Percentiles rank a stretch among this genome's conserved stretches.
These are phyloP conservation scores for Puffinus mauretanicus DNA, from an alignment of 2,113 vertebrate genomes.

Conservation along the genomic window DNA sequence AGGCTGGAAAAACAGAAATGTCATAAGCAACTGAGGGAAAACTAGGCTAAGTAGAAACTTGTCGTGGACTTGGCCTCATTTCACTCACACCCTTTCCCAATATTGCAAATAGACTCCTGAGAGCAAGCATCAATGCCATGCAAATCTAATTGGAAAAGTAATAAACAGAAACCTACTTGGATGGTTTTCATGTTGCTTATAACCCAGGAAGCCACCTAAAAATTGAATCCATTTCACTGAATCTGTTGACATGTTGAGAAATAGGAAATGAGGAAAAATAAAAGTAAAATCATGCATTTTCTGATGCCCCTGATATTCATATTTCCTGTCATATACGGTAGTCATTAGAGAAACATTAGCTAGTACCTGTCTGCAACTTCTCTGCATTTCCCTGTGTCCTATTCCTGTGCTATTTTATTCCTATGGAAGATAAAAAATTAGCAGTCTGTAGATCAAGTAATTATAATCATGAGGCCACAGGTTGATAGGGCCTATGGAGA, in stretches of 20 bases:
- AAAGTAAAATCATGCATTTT: neutral
- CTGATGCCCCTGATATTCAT: neutral
- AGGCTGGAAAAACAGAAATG: slow-evolving; percentile 60
- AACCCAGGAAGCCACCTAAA: slow-evolving; percentile 54
- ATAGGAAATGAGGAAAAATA: neutral
- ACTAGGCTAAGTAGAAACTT: slow-evolving; percentile 55
- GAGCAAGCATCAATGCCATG: slow-evolving; percentile 50
- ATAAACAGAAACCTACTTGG: slow-evolving; percentile 57
- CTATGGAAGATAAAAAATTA: slow-evolving; percentile 53
- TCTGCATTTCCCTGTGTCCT: neutral
- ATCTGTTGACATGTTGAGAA: slow-evolving; percentile 45
- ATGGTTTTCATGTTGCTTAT: slow-evolving; percentile 46
- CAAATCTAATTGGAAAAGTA: slow-evolving; percentile 71
- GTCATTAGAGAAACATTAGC: neutral
- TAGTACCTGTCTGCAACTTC: neutral
- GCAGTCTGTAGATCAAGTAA: slow-evolving; percentile 58
- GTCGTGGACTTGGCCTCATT: slow-evolving; percentile 40
- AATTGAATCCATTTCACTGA: slow-evolving; percentile 40
- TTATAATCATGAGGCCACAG: slow-evolving; percentile 50
- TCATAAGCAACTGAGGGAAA: slow-evolving; percentile 55
- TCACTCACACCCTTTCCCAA: slow-evolving; percentile 51
- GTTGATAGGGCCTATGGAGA: slow-evolving; percentile 66
- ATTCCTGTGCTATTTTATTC: slow-evolving; percentile 39
- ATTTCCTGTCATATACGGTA: neutral
- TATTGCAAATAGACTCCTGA: slow-evolving; percentile 47